Percentiles rank a stretch among this genome's conserved stretches.
Evolutionary conservation across 2,113 vertebrate genomes (phyloP).

Genomic region (Dasyurus viverrinus): DNA sequence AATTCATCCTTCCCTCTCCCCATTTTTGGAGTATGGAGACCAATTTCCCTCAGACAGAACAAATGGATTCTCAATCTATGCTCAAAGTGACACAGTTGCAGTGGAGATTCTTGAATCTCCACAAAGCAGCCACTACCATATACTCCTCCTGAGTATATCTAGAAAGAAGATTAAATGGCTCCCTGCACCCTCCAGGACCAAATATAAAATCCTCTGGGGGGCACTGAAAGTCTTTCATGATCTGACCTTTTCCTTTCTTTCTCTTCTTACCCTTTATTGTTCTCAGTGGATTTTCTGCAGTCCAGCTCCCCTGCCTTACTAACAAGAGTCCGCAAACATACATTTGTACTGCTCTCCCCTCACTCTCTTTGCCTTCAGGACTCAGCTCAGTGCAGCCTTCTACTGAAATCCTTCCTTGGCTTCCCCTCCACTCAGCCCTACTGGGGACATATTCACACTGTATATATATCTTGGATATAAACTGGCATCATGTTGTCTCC

Average conservation of each 20-base stretch:
- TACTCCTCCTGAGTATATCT: neutral
- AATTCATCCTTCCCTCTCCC: conserved; percentile 67
- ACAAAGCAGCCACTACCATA: neutral
- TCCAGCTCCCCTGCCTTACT: neutral
- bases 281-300: neutral
- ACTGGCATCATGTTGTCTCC: neutral
- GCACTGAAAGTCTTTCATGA: neutral
- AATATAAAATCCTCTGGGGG: neutral
- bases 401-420: neutral
- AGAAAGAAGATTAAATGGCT: neutral
- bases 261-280: neutral
- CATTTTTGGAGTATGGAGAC: conserved; percentile 36
- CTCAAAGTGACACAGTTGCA: neutral
- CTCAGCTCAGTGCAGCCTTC: too few relatives aligned
- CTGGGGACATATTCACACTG: neutral
- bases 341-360: neutral
- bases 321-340: neutral
- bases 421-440: neutral
- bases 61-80: conserved; percentile 1
- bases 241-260: neutral
- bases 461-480: neutral
- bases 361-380: neutral
- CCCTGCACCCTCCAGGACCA: neutral
- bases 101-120: neutral
- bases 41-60: conserved; percentile 10